Conservation (phyloP, 2,888 invertebrate genomes). For the Linnaemya vulpina region DNA sequence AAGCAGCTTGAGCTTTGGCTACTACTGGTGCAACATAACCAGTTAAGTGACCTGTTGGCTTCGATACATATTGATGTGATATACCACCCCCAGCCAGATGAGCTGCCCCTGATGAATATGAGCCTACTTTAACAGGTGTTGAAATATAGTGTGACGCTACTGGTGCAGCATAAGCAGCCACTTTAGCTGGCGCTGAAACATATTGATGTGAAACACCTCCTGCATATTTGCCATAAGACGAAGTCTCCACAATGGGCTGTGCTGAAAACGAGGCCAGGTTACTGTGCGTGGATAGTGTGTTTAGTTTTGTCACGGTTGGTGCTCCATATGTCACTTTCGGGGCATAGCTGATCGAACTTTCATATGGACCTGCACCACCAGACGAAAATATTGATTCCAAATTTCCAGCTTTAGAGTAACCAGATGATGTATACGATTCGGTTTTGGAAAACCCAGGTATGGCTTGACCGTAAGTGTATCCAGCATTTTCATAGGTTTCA, state of each 20-base stretch:
- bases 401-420: conserved; percentile 75
- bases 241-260: conserved; percentile 68
- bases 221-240: conserved; percentile 36
- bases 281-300: conserved; percentile 70
- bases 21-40: conserved; percentile 72
- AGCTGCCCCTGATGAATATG: conserved; percentile 21
- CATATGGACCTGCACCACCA: conserved; percentile 48
- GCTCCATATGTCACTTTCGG: conserved; percentile 76
- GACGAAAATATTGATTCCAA: conserved; percentile 76
- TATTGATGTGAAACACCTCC: conserved; percentile 63
- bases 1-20: conserved; percentile 78
- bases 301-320: conserved; percentile 74
- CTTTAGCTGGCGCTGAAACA: conserved; percentile 72
- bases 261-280: conserved; percentile 72
- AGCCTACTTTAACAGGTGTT: conserved; percentile 58
- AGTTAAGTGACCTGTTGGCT: conserved; percentile 69
- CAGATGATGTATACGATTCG: conserved; percentile 75
- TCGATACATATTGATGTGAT: conserved; percentile 76
- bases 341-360: conserved; percentile 71
- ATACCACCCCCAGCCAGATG: conserved; percentile 69
- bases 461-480: conserved; percentile 77
- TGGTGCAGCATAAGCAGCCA: conserved; percentile 73
- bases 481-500: conserved; percentile 77
- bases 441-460: conserved; percentile 72
- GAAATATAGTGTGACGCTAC: conserved; percentile 72